Conservation (phyloP, 2,888 invertebrate species). For the Byasa hedistus region DNA sequence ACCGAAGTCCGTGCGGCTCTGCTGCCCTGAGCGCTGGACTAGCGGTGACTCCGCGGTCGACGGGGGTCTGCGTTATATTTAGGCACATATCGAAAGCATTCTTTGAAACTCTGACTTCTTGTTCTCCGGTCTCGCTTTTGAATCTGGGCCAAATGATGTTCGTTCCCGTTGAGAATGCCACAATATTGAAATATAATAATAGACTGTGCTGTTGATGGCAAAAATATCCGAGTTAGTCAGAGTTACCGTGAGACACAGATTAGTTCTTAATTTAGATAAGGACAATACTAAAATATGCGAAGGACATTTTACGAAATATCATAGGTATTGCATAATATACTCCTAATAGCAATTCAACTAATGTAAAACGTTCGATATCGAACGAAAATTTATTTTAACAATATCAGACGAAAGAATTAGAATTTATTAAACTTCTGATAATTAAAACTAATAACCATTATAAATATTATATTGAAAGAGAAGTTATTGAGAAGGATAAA, state of each 20-base stretch:
- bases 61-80: constrained; percentile 58
- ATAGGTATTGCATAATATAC: constrained; percentile 28
- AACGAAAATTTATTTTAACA: too few relatives aligned
- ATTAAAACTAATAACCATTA: too few relatives aligned
- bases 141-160: constrained; percentile 78
- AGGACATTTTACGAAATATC: constrained; percentile 48
- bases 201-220: constrained; percentile 65
- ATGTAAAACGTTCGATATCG: background rate
- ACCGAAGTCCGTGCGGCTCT: constrained; percentile 3
- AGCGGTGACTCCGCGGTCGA: constrained; percentile 33
- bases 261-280: constrained; percentile 61
- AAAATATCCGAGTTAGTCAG: constrained; percentile 76
- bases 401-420: too few relatives aligned
- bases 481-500: too few relatives aligned
- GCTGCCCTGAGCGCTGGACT: constrained; percentile 36
- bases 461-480: too few relatives aligned
- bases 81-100: constrained; percentile 73
- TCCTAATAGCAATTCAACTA: background rate
- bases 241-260: constrained; percentile 59
- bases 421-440: too few relatives aligned
- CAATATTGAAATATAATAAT: constrained; percentile 79
- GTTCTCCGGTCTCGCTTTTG: constrained; percentile 76
- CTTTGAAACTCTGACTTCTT: constrained; percentile 73
- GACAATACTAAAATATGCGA: constrained; percentile 69
- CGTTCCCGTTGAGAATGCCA: constrained; percentile 74